These are phyloP conservation scores for Oligia fasciuncula DNA, from an alignment of 2,888 invertebrate genomes.

Conservation along the genomic window DNA sequence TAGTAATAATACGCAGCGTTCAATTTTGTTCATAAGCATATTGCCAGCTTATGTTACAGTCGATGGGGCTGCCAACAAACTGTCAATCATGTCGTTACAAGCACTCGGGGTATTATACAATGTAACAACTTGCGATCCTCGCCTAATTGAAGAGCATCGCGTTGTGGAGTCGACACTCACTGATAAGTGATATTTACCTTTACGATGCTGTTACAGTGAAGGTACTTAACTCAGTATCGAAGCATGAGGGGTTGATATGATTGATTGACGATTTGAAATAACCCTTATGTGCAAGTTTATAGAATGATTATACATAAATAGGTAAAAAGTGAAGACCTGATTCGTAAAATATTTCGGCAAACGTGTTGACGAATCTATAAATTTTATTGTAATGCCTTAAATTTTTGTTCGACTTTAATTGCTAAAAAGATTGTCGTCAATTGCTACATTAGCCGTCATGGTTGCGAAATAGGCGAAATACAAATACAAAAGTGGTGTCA, in stretches of 20 bases:
- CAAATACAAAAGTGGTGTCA: neutral
- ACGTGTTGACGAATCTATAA: neutral
- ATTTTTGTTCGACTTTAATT: neutral
- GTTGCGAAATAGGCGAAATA: neutral
- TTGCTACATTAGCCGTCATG: neutral
- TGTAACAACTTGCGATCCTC: slow-evolving; percentile 43
- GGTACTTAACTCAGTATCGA: slow-evolving; percentile 41
- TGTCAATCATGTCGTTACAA: slow-evolving; percentile 61
- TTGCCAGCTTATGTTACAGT: slow-evolving; percentile 50
- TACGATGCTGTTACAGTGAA: slow-evolving; percentile 36
- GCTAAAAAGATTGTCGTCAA: neutral
- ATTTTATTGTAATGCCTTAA: neutral
- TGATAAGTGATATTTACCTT: slow-evolving; percentile 57
- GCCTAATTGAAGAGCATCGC: slow-evolving; percentile 53
- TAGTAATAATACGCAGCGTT: slow-evolving; percentile 60
- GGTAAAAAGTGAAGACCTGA: neutral
- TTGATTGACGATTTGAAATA: slow-evolving; percentile 53
- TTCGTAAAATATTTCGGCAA: neutral
- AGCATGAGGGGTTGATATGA: slow-evolving; percentile 44
- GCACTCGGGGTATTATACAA: slow-evolving; percentile 38
- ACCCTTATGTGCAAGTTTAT: slow-evolving; percentile 10
- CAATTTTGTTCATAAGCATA: slow-evolving; percentile 64
- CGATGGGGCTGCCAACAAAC: slow-evolving; percentile 52
- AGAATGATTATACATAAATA: slow-evolving; percentile 16
- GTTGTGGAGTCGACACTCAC: slow-evolving; percentile 32